Conservation (phyloP, 2,113 vertebrate species). For the Lagopus muta region DNA sequence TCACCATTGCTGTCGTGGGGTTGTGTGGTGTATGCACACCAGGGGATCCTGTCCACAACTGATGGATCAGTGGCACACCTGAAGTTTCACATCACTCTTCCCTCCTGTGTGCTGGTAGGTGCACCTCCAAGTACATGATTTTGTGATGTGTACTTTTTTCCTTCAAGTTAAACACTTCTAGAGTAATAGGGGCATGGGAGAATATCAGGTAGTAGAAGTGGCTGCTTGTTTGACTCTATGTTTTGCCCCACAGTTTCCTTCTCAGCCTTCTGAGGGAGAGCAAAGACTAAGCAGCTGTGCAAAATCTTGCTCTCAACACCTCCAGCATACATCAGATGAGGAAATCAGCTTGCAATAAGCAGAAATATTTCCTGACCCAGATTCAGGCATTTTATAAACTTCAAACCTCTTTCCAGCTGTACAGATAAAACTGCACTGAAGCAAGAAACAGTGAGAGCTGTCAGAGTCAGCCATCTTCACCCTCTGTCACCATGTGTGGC, state of each 20-base stretch:
- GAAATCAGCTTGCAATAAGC: not conserved
- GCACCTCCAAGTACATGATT: not conserved
- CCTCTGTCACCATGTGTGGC: not conserved
- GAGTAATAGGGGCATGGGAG: not conserved
- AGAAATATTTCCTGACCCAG: slow-evolving; percentile 60
- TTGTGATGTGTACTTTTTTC: not conserved
- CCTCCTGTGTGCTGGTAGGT: not conserved
- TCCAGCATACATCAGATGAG: not conserved
- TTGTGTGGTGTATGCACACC: not conserved
- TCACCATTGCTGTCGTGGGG: not conserved
- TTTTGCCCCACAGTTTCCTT: not conserved
- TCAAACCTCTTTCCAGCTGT: not conserved
- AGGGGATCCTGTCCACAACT: not conserved
- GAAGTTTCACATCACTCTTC: not conserved
- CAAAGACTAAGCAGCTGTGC: not conserved
- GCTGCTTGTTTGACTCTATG: not conserved
- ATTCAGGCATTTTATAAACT: slow-evolving; percentile 42
- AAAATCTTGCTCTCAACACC: not conserved
- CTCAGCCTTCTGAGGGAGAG: not conserved
- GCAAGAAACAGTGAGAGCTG: not conserved
- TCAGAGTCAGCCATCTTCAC: not conserved
- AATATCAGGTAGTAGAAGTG: not conserved
- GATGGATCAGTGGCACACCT: fast-evolving
- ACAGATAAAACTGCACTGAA: not conserved
- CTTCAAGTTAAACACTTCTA: not conserved